phyloP scores from a whole-genome alignment of 2,113 vertebrate species.

The Arenaria interpres region DNA sequence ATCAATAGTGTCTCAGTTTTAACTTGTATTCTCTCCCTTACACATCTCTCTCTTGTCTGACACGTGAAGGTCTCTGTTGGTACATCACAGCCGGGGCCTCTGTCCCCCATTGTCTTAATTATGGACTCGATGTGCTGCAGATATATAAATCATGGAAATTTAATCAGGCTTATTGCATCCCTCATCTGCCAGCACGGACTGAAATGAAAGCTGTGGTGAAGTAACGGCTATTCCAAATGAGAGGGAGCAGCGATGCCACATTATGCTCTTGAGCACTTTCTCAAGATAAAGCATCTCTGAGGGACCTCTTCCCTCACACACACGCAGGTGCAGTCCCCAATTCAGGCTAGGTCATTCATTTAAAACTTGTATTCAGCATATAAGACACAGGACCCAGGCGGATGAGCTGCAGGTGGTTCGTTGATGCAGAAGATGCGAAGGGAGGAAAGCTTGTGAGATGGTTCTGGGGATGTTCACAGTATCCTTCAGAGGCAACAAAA shows the following conservation, averaged over 20 bases:
- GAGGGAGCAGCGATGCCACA: not conserved
- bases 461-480: not conserved
- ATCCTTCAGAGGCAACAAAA: not conserved
- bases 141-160: conserved; percentile 63
- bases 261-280: not conserved
- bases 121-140: not conserved
- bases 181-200: conserved; percentile 39
- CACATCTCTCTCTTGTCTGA: not conserved
- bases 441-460: not conserved
- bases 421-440: not conserved
- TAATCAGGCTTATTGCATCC: conserved; percentile 59
- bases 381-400: not conserved
- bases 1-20: not conserved
- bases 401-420: not conserved
- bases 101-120: conserved; percentile 51
- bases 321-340: not conserved
- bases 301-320: not conserved
- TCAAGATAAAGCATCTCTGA: not conserved
- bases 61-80: conserved; percentile 8
- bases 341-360: not conserved
- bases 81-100: not conserved
- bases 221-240: conserved; percentile 11
- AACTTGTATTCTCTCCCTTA: not conserved
- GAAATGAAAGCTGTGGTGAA: not conserved
- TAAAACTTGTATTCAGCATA: not conserved